A percentile compares a stretch with the other conserved stretches of the same genome.
Evolutionary conservation across 2,888 invertebrate species (phyloP).

Genomic region (Ormyrus labotus): DNA sequence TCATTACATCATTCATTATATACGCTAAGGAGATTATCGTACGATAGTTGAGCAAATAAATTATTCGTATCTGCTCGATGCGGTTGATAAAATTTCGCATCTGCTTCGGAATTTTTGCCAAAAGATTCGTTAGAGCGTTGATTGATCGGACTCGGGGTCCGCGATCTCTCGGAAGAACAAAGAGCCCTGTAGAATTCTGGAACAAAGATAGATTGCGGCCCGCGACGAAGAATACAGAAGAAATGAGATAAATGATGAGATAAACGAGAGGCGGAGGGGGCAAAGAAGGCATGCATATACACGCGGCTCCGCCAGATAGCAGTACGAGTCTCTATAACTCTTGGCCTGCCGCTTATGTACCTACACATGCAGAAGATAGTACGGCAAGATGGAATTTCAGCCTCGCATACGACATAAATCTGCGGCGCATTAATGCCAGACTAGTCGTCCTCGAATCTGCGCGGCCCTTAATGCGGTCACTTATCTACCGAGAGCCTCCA

Average conservation of each 20-base stretch:
- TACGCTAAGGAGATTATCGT: no score
- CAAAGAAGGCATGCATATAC: neutral
- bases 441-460: conserved; percentile 48
- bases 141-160: conserved; percentile 11
- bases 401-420: conserved; percentile 71
- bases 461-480: conserved; percentile 64
- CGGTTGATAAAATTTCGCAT: conserved; percentile 7
- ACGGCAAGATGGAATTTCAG: conserved; percentile 70
- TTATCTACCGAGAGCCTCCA: conserved; percentile 49
- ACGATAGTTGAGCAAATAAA: no score
- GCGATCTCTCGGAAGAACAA: conserved; percentile 17
- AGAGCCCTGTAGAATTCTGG: conserved; percentile 22
- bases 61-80: no score
- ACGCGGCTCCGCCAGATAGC: conserved; percentile 63
- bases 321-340: conserved; percentile 67
- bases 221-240: conserved; percentile 25
- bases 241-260: conserved; percentile 47
- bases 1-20: no score
- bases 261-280: conserved; percentile 41
- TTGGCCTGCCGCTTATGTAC: conserved; percentile 52
- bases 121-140: conserved; percentile 26
- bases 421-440: conserved; percentile 70
- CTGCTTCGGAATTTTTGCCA: conserved; percentile 4
- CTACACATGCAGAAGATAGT: conserved; percentile 53
- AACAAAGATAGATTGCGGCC: conserved; percentile 42